Conservation (phyloP, 2,797 vertebrate species). For the Helicolenus hilgendorfi region DNA sequence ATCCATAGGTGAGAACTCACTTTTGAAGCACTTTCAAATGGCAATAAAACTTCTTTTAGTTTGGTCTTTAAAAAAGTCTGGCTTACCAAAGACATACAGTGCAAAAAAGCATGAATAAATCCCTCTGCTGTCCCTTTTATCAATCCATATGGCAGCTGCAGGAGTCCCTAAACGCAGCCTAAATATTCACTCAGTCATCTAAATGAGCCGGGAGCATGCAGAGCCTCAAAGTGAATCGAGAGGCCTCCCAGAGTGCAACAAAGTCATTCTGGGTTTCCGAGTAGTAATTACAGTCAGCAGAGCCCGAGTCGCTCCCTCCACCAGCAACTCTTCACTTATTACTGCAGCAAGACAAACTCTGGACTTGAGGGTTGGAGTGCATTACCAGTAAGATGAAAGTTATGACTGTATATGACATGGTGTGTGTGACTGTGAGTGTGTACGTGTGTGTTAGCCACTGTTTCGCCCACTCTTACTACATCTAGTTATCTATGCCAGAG, state of each 20-base stretch:
- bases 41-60: neutral
- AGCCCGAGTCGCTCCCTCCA: slow-evolving; percentile 34
- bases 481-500: slow-evolving; percentile 43
- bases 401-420: neutral
- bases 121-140: slow-evolving; percentile 18
- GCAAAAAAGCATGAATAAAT: neutral
- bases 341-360: slow-evolving; percentile 29
- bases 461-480: slow-evolving; percentile 32
- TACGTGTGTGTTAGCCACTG: neutral
- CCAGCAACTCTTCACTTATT: slow-evolving; percentile 25
- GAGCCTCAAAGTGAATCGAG: slow-evolving; percentile 50
- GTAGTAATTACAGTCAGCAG: slow-evolving; percentile 64
- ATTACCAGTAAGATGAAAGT: slow-evolving; percentile 36
- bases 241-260: slow-evolving; percentile 58
- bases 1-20: neutral
- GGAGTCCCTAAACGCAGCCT: slow-evolving; percentile 65
- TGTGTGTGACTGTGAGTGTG: neutral
- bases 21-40: neutral
- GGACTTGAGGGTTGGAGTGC: slow-evolving; percentile 22
- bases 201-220: slow-evolving; percentile 55
- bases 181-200: slow-evolving; percentile 71
- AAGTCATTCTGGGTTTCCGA: slow-evolving; percentile 52
- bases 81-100: neutral
- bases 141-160: slow-evolving; percentile 40
- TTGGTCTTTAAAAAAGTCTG: neutral